phyloP scores from a whole-genome alignment of 2,888 invertebrate species.

The Microctonus brassicae region DNA sequence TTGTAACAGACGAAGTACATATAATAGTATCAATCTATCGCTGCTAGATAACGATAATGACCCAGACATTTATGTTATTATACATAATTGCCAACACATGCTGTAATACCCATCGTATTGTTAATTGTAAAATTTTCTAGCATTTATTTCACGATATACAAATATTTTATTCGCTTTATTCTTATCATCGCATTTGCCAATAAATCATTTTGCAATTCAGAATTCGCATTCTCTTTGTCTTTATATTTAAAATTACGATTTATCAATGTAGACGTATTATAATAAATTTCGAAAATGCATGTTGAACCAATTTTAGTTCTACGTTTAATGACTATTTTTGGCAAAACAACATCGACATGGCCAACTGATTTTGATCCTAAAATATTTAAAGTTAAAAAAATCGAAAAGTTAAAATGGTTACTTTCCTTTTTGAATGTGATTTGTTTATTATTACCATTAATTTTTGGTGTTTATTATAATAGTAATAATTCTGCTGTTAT shows the following conservation, averaged over 20 bases:
- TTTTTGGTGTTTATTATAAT: slow-evolving; percentile 50
- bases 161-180: background rate
- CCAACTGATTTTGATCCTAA: slow-evolving; percentile 42
- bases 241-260: background rate
- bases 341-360: slow-evolving; percentile 51
- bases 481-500: slow-evolving; percentile 42
- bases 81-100: background rate
- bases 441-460: slow-evolving; percentile 47
- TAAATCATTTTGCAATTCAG: background rate
- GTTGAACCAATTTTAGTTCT: background rate
- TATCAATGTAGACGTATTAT: background rate
- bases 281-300: background rate
- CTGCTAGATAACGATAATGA: background rate
- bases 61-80: background rate
- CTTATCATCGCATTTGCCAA: background rate
- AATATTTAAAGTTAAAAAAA: slow-evolving; percentile 23
- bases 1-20: background rate
- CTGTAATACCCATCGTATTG: background rate
- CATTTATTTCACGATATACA: background rate
- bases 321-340: slow-evolving; percentile 36
- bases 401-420: slow-evolving; percentile 48
- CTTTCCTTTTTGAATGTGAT: slow-evolving; percentile 43
- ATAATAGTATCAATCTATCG: background rate
- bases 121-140: background rate
- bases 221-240: background rate